Evolutionary conservation across 2,113 vertebrate genomes (phyloP), one percentile per base, ranked within the genome.

Genomic region (Stictonetta naevosa): DNA sequence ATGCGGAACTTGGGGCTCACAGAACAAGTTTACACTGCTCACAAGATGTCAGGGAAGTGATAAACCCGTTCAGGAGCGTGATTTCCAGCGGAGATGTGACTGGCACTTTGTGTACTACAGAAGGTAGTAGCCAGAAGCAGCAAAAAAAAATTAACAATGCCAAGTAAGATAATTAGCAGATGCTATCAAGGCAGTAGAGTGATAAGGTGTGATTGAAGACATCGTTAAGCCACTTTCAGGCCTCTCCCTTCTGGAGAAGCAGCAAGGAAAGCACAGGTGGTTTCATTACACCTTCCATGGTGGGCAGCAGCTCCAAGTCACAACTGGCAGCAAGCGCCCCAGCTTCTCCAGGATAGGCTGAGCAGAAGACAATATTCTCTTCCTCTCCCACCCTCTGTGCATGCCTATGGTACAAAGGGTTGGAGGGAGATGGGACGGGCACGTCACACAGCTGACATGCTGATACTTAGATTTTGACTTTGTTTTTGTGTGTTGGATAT

Each of bases 91-190:
- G 34, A 88, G 42, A 86, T 74, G 64, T 59, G 48, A 55, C 63
- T 62, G 40, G 13, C 2, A 3, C 25, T 75, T 73, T 69, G 34
- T 55, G 7, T 69, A 79, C 26, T 76, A 40, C 31, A 75, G n/a
- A 59, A 79, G 75, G 22, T 40, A 83, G 50, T 87, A 87, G 66
- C 48, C 84, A 83, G 74, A 46, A 94, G 85, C 29, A 60, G 44
- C 13, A 86, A 69, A 93, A 69, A 55, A 55, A 72, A 29, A 34
- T 12, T 40, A 82, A 64, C 18, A 53, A 69, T 23, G 59, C 40
- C n/a, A 85, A 76, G 40, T n/a, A 11, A 92, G 38, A n/a, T 90
- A 88, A 88, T 83, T 92, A 90, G 64, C 72, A 93, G 90, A 96
- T 69, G 31, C 11, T 84, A 78, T 89, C 73, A 82, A 84, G 62